phyloP scores from a whole-genome alignment of 1,140 invertebrate species.

The Ditylenchus dipsaci region DNA sequence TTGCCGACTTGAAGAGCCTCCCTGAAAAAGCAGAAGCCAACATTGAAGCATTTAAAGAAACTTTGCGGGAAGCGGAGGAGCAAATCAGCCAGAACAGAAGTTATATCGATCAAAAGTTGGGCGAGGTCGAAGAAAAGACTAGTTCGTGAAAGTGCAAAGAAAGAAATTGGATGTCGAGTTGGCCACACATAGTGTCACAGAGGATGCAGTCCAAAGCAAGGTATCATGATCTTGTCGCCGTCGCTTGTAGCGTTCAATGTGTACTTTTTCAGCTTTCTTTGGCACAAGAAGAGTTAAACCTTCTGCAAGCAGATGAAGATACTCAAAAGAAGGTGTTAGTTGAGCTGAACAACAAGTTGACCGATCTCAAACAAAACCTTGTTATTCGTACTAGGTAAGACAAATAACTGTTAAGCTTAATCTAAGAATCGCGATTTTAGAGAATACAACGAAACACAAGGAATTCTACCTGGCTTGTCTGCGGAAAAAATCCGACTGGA shows the following conservation, averaged over 20 bases:
- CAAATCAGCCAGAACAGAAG: not conserved
- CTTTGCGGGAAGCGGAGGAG: slow-evolving; percentile 24
- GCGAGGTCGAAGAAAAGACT: not conserved
- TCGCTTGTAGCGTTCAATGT: not conserved
- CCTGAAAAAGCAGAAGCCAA: slow-evolving; percentile 30
- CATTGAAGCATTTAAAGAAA: slow-evolving; percentile 10
- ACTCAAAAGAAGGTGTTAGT: slow-evolving; percentile 13
- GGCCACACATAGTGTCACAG: slow-evolving; percentile 6
- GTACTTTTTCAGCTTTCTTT: slow-evolving; percentile 14
- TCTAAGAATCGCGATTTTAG: slow-evolving; percentile 27
- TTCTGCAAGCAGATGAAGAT: slow-evolving; percentile 32
- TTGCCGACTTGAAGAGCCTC: slow-evolving; percentile 11
- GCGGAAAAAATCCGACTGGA: slow-evolving; percentile 25
- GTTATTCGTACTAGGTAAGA: slow-evolving; percentile 58
- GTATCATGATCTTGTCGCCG: not conserved
- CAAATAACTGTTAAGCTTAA: not conserved
- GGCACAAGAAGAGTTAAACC: slow-evolving; percentile 25
- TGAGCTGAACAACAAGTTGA: slow-evolving; percentile 19
- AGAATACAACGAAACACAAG: slow-evolving; percentile 13
- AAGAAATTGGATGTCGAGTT: slow-evolving; percentile 25
- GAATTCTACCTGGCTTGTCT: slow-evolving; percentile 14
- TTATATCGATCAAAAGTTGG: not conserved
- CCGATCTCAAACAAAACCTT: slow-evolving; percentile 51
- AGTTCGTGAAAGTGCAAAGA: slow-evolving; percentile 1
- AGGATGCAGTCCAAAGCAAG: slow-evolving; percentile 24